A percentile compares a stretch with the other conserved stretches of the same genome.
Evolutionary conservation across 2,113 vertebrate genomes (phyloP).

Genomic region (Crotalus helleri): DNA sequence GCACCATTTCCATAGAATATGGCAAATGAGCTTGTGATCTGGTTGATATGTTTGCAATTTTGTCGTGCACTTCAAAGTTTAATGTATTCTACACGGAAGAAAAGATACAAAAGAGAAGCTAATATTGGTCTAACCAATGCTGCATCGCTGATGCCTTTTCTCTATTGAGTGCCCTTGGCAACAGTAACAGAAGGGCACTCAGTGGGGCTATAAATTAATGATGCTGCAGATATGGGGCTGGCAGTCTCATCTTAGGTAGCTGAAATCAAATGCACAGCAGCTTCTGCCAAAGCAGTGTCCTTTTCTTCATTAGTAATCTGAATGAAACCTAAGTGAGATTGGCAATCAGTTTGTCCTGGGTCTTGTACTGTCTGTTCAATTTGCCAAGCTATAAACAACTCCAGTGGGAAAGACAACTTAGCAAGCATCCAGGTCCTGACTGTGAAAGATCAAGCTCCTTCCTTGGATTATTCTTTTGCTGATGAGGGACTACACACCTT

Average conservation of each 20-base stretch:
- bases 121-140: neutral
- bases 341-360: slow-evolving; percentile 6
- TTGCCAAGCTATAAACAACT: slow-evolving; percentile 17
- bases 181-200: neutral
- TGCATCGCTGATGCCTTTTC: neutral
- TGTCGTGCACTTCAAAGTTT: neutral
- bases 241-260: slow-evolving; percentile 4
- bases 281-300: neutral
- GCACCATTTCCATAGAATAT: neutral
- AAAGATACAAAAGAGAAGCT: neutral
- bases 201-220: slow-evolving; percentile 13
- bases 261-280: slow-evolving; percentile 4
- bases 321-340: neutral
- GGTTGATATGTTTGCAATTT: neutral
- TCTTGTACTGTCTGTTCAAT: slow-evolving; percentile 11
- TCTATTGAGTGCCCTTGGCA: neutral
- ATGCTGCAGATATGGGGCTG: neutral
- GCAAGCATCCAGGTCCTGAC: neutral
- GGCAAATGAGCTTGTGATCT: neutral
- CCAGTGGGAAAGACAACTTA: neutral
- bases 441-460: neutral
- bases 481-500: neutral
- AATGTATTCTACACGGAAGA: neutral
- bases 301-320: slow-evolving; percentile 15
- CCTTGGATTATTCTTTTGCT: neutral